Evolutionary conservation across 2,797 vertebrate genomes (phyloP), one percentile per base, ranked within the genome.

Genomic region (Neosilurus hyrtlii): DNA sequence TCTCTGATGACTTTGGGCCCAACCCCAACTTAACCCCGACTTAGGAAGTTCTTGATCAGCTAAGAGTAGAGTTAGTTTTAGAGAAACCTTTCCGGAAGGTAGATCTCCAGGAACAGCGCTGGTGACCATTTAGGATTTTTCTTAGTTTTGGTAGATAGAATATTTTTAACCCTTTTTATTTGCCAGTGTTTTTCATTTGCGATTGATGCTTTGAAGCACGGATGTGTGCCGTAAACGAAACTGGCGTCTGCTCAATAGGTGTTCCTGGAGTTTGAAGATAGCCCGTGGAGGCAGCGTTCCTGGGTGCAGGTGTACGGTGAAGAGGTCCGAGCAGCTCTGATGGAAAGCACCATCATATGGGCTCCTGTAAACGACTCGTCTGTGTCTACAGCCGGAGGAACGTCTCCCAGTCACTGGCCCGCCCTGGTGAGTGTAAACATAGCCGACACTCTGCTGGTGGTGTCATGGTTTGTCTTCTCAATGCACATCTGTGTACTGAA

Each of bases 301-400:
- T 99, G 98, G 97, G 97, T 99, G 86, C 97, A 97, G 91, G 96
- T 99, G 83, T 98, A 97, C 67, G 96, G 96, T 68, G 96, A 97
- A 57, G 95, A 96, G 79, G 96, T 99, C 80, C 96, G 96, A 89
- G 97, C 96, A 1, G 92, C 98, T 89, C 86, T 99, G 86, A 91
- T 99, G 84, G 98, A 99, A 93, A 96, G 96, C n/a, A 95, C 95
- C 3, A 91, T 99, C 8, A 96, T 98, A 81, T 99, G 98, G 98
- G 96, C 95, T 82, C 93, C 91, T 88, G 92, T 94, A 68, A 96
- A 86, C 16, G 95, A 97, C 11, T 90, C 93, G 0, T 79, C 93
- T 67, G 74, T 90, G 56, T 86, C 94, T 0, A 94, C 94, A 63
- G 92, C 93, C 10, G 88, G 91, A 72, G 94, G 92, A 86, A 83